phyloP scores from a whole-genome alignment of 1,140 invertebrate species.

The Parapsyche elsis region DNA sequence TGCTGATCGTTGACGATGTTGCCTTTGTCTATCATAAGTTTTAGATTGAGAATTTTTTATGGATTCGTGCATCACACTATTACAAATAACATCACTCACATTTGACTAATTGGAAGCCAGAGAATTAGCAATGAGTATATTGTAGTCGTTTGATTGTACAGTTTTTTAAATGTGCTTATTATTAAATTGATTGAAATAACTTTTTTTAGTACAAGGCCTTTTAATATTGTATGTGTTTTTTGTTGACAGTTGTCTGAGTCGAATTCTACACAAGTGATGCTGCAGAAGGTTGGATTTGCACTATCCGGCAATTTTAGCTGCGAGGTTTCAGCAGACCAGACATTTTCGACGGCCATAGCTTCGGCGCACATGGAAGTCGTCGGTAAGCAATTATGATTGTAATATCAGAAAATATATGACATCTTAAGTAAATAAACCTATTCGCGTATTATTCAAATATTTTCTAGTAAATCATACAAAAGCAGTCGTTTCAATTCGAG shows the following conservation, averaged over 20 bases:
- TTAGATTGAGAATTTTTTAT: too few species aligned
- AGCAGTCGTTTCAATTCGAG: neutral
- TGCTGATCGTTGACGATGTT: too few species aligned
- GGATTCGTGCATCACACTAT: too few species aligned
- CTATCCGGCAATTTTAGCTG: slow-evolving; percentile 80
- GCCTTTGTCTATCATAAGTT: too few species aligned
- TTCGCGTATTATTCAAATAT: too few species aligned
- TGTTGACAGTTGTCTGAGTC: slow-evolving; percentile 70
- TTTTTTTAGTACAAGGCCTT: too few species aligned
- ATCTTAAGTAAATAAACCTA: neutral
- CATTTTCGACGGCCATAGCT: slow-evolving; percentile 72
- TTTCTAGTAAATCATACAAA: slow-evolving; percentile 15
- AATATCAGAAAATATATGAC: neutral
- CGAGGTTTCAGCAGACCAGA: slow-evolving; percentile 81
- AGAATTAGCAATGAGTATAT: too few species aligned
- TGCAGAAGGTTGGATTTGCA: slow-evolving; percentile 74
- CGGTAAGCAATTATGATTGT: slow-evolving; percentile 66
- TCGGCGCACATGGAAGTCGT: slow-evolving; percentile 74
- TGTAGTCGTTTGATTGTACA: too few species aligned
- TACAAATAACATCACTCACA: too few species aligned
- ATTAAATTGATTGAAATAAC: too few species aligned
- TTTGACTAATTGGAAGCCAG: too few species aligned
- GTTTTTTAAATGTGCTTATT: too few species aligned
- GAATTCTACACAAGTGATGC: slow-evolving; percentile 75
- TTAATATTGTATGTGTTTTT: slow-evolving; percentile 57